Evolutionary conservation across 2,797 vertebrate genomes (phyloP).

Genomic region (Muscicapa comitata): DNA sequence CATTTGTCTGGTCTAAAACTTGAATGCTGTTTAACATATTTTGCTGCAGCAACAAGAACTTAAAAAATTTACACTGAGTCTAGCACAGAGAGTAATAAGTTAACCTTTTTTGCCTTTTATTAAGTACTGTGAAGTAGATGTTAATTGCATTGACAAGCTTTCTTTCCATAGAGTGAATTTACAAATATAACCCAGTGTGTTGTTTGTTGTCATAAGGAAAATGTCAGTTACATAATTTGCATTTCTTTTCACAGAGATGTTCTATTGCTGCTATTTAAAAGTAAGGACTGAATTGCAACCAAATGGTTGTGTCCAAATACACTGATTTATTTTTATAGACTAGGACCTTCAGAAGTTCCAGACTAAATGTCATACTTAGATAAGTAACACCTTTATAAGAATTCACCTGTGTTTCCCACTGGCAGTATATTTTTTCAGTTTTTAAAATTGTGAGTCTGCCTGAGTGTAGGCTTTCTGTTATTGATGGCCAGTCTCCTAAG

Average conservation of each 20-base stretch:
- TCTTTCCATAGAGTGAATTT: neutral
- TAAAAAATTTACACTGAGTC: neutral
- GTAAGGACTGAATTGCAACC: neutral
- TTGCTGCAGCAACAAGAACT: neutral
- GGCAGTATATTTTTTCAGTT: neutral
- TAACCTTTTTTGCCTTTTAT: neutral
- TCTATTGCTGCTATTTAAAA: neutral
- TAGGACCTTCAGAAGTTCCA: neutral
- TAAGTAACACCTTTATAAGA: neutral
- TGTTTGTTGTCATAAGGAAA: neutral
- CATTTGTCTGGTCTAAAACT: neutral
- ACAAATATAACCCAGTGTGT: neutral
- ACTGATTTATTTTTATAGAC: neutral
- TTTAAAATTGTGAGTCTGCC: neutral
- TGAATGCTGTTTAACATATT: neutral
- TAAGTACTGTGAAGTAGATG: neutral
- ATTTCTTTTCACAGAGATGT: neutral
- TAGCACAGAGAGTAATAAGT: neutral
- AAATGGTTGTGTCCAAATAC: neutral
- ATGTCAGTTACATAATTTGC: neutral
- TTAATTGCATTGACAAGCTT: neutral
- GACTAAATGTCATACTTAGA: accelerated
- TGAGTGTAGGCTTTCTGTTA: neutral
- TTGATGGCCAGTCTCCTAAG: neutral
- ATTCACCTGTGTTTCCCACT: neutral